These are phyloP conservation scores for Clunio marinus DNA, from an alignment of 2,888 invertebrate species.

Conservation along the genomic window DNA sequence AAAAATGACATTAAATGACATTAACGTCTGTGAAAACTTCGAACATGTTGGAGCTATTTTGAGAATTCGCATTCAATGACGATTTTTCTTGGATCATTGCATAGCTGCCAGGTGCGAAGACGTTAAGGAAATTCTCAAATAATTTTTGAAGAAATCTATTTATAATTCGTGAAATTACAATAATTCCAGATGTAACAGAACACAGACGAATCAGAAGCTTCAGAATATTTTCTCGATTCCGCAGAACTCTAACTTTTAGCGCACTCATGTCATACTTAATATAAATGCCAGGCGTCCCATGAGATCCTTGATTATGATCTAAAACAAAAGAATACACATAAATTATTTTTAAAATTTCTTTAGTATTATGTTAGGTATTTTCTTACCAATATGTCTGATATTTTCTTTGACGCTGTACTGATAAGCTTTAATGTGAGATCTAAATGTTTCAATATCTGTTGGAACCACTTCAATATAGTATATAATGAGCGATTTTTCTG, in stretches of 20 bases:
- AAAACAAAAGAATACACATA: too few relatives aligned
- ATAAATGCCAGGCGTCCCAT: constrained; percentile 91
- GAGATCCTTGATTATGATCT: constrained; percentile 70
- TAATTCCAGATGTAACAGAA: constrained; percentile 89
- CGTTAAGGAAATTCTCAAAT: constrained; percentile 20
- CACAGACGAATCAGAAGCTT: constrained; percentile 84
- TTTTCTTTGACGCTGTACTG: constrained; percentile 94
- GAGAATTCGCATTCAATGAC: constrained; percentile 10
- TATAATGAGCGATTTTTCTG: constrained; percentile 68
- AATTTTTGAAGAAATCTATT: constrained; percentile 2
- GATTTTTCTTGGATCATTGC: constrained; percentile 27
- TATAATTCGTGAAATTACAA: constrained; percentile 68
- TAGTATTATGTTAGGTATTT: background rate
- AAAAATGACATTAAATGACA: too few relatives aligned
- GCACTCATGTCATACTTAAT: constrained; percentile 94
- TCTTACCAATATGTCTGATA: constrained; percentile 65
- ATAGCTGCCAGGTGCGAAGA: constrained; percentile 21
- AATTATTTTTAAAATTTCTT: too few relatives aligned
- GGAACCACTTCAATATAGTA: constrained; percentile 96
- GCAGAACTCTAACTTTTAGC: constrained; percentile 75
- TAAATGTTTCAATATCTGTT: constrained; percentile 80
- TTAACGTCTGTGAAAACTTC: constrained; percentile 21
- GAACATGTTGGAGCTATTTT: constrained; percentile 11
- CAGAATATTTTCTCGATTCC: constrained; percentile 70
- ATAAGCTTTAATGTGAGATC: constrained; percentile 71